Evolutionary conservation across 2,888 invertebrate genomes (phyloP).

Genomic region (Thyatira batis): DNA sequence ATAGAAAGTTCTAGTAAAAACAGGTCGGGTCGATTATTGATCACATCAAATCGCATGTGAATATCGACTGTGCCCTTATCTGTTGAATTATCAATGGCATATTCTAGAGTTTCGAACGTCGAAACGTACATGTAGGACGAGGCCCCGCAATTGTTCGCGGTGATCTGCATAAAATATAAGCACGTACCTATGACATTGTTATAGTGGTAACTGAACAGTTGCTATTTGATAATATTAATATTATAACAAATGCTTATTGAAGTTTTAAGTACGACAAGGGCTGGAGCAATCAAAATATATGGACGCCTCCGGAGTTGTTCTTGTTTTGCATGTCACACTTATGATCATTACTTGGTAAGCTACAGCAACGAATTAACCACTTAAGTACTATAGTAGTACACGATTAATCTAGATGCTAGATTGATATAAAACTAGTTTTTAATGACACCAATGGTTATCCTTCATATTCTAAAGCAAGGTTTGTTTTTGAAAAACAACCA

Average conservation of each 20-base stretch:
- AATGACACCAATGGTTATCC: neutral
- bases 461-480: too few relatives aligned
- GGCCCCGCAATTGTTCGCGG: neutral
- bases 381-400: too few relatives aligned
- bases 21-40: neutral
- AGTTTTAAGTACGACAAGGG: too few relatives aligned
- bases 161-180: neutral
- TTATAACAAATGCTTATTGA: too few relatives aligned
- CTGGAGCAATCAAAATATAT: too few relatives aligned
- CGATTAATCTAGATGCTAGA: too few relatives aligned
- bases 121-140: neutral
- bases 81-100: constrained; percentile 2
- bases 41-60: neutral
- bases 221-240: neutral
- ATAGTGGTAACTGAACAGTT: neutral
- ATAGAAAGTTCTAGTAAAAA: neutral
- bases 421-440: neutral
- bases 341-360: too few relatives aligned
- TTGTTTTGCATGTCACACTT: too few relatives aligned
- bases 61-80: neutral
- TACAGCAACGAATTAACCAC: too few relatives aligned
- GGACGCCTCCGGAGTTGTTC: too few relatives aligned
- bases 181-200: neutral
- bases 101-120: neutral
- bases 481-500: neutral